Evolutionary conservation across 2,113 vertebrate genomes (phyloP), one percentile per base, ranked within the genome.

Genomic region (Danionella cerebrum): DNA sequence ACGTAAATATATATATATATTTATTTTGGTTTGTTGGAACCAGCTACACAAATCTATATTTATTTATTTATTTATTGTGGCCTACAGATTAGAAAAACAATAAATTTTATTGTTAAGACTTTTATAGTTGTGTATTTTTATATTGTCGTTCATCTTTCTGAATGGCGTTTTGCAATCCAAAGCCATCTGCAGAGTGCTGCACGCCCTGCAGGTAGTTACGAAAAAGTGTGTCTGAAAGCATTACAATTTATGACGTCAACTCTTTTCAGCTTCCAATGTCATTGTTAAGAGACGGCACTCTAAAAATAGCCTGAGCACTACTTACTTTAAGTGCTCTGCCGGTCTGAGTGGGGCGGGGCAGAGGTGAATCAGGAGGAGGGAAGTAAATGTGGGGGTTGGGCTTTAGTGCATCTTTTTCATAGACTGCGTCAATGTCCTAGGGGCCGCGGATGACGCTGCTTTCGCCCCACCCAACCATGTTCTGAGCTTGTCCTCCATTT

Each of bases 1-100:
- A n/a, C n/a, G 29, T 14, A 48, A 12, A 16, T 31, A 18, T 31
- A 29, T 9, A 58, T 59, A 78, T 86, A 54, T 65, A 81, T 71
- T 72, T 82, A 80, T 69, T 81, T 36, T 42, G 77, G 79, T 82
- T 71, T 72, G 85, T 86, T 68, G 73, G 3, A 77, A 73, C 64
- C 78, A 76, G 79, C 71, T 84, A 67, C 53, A 78, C 79, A 89
- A 89, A 86, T 87, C 3, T 90, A 87, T 89, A 91, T 92, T 90
- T 92, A 92, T 88, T 90, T 70, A 53, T 59, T 71, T 52, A 67
- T 58, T 67, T 39, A 60, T 88, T 70, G 79, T 83, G 70, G 83
- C 64, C 66, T 79, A 82, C 67, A 85, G 33, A 78, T 80, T 16
- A 41, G 53, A 36, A 41, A n/a, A n/a, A 60, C 76, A 76, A 76